These are phyloP conservation scores for Andrena minutula DNA, from an alignment of 2,888 invertebrate genomes.

Conservation along the genomic window DNA sequence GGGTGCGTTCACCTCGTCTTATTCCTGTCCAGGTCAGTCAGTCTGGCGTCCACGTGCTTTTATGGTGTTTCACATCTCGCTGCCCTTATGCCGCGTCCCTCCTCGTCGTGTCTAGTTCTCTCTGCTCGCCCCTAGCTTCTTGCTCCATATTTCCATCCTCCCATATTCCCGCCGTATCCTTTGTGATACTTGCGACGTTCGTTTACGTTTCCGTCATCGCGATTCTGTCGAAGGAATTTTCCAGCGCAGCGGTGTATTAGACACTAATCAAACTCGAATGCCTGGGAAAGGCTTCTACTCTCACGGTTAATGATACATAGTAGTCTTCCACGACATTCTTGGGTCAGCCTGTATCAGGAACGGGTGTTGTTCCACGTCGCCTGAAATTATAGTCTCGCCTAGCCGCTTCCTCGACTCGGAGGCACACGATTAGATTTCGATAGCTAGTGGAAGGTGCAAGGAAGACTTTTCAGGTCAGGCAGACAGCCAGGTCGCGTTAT, in stretches of 20 bases:
- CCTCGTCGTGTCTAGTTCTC: constrained; percentile 17
- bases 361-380: constrained; percentile 29
- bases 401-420: constrained; percentile 24
- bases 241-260: neutral
- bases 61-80: constrained; percentile 51
- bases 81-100: constrained; percentile 42
- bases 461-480: constrained; percentile 46
- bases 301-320: neutral
- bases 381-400: constrained; percentile 42
- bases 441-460: constrained; percentile 36
- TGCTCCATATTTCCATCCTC: constrained; percentile 6
- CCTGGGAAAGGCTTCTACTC: neutral
- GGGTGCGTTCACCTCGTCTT: constrained; percentile 64
- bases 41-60: constrained; percentile 52
- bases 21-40: constrained; percentile 44
- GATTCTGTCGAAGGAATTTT: neutral
- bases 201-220: too few relatives aligned
- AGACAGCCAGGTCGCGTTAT: constrained; percentile 45
- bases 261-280: neutral
- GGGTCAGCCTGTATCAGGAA: constrained; percentile 4
- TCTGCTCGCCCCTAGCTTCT: constrained; percentile 31
- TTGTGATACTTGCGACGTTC: neutral
- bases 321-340: constrained; percentile 5
- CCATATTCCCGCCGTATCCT: neutral
- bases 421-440: constrained; percentile 63